These are phyloP conservation scores for Zosterops hypoxanthus DNA, from an alignment of 2,113 vertebrate species.

Conservation along the genomic window DNA sequence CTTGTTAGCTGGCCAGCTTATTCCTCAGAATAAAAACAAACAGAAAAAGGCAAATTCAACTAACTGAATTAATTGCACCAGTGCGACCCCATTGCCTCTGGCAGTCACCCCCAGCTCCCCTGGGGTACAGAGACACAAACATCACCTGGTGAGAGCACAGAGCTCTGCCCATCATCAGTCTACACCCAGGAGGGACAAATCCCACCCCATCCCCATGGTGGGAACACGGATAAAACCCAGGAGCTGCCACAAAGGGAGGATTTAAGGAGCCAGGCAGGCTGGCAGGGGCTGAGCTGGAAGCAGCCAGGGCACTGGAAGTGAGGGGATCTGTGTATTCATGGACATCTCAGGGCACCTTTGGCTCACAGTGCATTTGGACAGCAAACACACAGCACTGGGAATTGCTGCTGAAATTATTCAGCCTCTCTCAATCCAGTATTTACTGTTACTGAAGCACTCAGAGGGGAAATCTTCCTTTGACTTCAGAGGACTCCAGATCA, in stretches of 20 bases:
- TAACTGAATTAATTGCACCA: not conserved
- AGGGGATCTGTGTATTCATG: not conserved
- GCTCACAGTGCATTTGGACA: not conserved
- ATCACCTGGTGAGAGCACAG: not conserved
- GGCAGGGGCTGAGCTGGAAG: not conserved
- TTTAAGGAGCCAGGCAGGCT: not conserved
- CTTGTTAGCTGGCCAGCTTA: not conserved
- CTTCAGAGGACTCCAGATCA: not conserved
- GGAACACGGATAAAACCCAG: not conserved
- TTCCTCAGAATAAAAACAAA: not conserved
- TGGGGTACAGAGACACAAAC: not conserved
- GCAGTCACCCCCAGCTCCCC: not conserved
- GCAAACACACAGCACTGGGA: not conserved
- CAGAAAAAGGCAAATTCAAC: not conserved
- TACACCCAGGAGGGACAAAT: not conserved
- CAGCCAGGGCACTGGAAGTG: not conserved
- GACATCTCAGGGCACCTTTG: not conserved
- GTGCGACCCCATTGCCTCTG: not conserved
- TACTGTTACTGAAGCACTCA: not conserved
- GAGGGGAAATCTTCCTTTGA: not conserved
- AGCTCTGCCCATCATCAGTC: not conserved
- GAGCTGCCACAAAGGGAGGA: not conserved
- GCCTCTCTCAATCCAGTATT: not conserved
- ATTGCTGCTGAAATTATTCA: not conserved
- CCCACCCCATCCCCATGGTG: not conserved